Evolutionary conservation across 2,888 invertebrate species (phyloP).

Genomic region (Calliphora vomitoria): DNA sequence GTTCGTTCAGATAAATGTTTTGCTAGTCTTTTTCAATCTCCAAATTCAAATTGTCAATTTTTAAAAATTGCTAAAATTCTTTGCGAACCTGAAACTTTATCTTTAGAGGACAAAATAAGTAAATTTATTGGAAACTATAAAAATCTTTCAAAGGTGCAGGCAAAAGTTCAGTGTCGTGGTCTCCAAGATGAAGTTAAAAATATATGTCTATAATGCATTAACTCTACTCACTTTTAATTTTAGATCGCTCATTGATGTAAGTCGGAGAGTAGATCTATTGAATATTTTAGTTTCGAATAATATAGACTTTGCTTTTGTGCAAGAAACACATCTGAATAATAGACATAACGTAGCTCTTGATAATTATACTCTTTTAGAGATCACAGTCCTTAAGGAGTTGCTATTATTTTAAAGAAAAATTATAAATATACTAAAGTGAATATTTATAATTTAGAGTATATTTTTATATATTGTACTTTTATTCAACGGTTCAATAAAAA

Average conservation of each 20-base stretch:
- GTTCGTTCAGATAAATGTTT: neutral
- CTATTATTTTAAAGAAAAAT: neutral
- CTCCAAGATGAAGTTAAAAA: conserved; percentile 2
- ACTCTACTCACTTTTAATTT: conserved; percentile 23
- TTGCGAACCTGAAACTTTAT: conserved; percentile 14
- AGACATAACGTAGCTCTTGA: neutral
- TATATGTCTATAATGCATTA: conserved; percentile 29
- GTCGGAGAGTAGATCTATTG: conserved; percentile 14
- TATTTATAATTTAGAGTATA: neutral
- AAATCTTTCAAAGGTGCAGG: conserved; percentile 2
- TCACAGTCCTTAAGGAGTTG: neutral
- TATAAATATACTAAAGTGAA: neutral
- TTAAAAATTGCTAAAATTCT: conserved; percentile 27
- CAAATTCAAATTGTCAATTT: neutral
- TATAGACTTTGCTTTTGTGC: conserved; percentile 1
- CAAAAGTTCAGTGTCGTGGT: neutral
- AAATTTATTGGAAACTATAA: conserved; percentile 21
- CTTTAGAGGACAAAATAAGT: conserved; percentile 16
- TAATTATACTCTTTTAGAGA: conserved; percentile 1
- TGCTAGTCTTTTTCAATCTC: neutral
- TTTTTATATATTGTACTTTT: neutral
- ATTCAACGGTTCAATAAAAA: neutral
- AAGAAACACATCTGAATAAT: neutral
- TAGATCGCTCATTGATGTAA: neutral
- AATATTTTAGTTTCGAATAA: neutral